These are phyloP conservation scores for Nymphalis io DNA, from an alignment of 1,140 invertebrate species.

Conservation along the genomic window DNA sequence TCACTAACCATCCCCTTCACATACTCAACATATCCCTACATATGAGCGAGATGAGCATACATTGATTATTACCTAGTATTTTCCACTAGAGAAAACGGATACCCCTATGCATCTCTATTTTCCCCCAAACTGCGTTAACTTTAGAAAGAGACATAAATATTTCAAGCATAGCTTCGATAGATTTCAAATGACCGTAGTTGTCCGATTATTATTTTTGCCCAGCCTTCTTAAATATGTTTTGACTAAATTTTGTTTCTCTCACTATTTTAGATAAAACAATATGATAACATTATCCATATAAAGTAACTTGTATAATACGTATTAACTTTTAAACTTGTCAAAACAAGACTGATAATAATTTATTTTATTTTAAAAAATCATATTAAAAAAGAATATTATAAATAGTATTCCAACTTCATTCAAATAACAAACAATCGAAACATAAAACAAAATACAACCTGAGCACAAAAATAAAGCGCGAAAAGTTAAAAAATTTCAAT, in stretches of 20 bases:
- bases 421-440: neutral
- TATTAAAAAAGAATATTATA: neutral
- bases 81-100: slow-evolving; percentile 68
- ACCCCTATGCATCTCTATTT: slow-evolving; percentile 74
- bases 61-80: slow-evolving; percentile 58
- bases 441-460: neutral
- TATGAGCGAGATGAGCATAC: slow-evolving; percentile 72
- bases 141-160: slow-evolving; percentile 64
- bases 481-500: slow-evolving; percentile 62
- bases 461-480: slow-evolving; percentile 4
- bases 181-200: slow-evolving; percentile 60
- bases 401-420: neutral
- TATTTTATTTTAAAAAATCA: neutral
- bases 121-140: slow-evolving; percentile 44
- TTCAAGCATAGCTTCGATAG: slow-evolving; percentile 45
- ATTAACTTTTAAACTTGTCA: neutral
- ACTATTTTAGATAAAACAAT: neutral
- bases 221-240: slow-evolving; percentile 27
- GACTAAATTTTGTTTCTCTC: neutral
- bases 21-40: slow-evolving; percentile 65
- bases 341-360: neutral
- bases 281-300: neutral
- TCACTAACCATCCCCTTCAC: slow-evolving; percentile 67
- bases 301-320: neutral
- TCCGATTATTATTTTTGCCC: slow-evolving; percentile 54